These are phyloP conservation scores for Drosophila sordidula DNA, from an alignment of 2,888 invertebrate genomes.

Conservation along the genomic window DNA sequence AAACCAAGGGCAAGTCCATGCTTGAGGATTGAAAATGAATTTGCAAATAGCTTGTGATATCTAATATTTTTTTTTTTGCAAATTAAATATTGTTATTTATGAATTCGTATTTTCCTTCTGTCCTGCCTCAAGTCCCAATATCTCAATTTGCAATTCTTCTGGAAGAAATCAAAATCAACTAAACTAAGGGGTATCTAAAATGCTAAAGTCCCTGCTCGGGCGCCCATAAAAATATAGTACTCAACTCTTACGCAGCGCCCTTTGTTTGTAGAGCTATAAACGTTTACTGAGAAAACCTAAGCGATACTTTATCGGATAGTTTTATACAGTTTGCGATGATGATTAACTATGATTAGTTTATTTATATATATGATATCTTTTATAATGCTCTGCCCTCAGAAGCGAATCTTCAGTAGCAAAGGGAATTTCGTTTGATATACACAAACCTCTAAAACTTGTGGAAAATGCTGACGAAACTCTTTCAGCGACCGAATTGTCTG, in stretches of 20 bases:
- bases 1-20: constrained; percentile 79
- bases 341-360: too few relatives aligned
- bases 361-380: constrained; percentile 1
- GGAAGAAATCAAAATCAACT: neutral
- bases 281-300: neutral
- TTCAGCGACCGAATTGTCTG: constrained; percentile 52
- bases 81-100: neutral
- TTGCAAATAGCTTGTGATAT: too few relatives aligned
- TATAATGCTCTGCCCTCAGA: neutral
- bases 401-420: constrained; percentile 14
- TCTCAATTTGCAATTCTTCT: neutral
- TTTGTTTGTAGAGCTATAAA: neutral
- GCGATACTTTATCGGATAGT: too few relatives aligned
- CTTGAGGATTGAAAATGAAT: constrained; percentile 49
- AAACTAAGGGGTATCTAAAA: neutral
- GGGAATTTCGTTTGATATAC: constrained; percentile 1
- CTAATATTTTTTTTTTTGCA: neutral
- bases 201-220: neutral
- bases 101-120: too few relatives aligned
- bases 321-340: neutral
- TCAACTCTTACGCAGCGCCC: neutral
- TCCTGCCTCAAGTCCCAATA: neutral
- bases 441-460: neutral
- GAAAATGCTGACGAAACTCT: constrained; percentile 43
- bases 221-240: neutral